A percentile compares a stretch with the other conserved stretches of the same genome.
Conservation (phyloP, 1,140 invertebrate genomes). For the Drosophila watanabei region DNA sequence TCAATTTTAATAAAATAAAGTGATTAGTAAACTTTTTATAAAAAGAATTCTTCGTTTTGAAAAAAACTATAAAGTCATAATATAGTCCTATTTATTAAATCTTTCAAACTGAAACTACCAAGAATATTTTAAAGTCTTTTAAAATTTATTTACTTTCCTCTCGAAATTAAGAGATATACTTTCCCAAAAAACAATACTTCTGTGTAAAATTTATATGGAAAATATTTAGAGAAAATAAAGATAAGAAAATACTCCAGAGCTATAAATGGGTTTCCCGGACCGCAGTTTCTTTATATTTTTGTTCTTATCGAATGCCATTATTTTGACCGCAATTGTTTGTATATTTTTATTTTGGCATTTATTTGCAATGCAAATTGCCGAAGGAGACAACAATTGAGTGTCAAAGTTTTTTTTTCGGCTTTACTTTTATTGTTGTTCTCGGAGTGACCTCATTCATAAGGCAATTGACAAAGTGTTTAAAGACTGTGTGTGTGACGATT, state of each 20-base stretch:
- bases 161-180: neutral
- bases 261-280: neutral
- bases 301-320: slow-evolving; percentile 13
- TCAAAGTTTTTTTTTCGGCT: slow-evolving; percentile 27
- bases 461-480: slow-evolving; percentile 37
- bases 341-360: slow-evolving; percentile 42
- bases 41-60: too few species aligned
- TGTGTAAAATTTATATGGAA: neutral
- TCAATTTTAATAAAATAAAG: too few species aligned
- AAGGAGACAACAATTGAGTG: slow-evolving; percentile 45
- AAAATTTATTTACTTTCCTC: neutral
- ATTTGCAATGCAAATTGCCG: slow-evolving; percentile 71
- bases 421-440: slow-evolving; percentile 30
- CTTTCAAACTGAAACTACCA: too few species aligned
- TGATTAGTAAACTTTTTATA: too few species aligned
- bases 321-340: slow-evolving; percentile 32
- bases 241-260: neutral
- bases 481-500: neutral
- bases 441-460: slow-evolving; percentile 60
- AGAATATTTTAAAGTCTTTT: neutral
- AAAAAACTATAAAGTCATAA: too few species aligned
- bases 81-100: too few species aligned
- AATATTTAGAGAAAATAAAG: neutral
- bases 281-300: neutral
- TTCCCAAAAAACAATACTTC: neutral